Conservation (phyloP, 2,888 invertebrate genomes). For the Creontiades dilutus region DNA sequence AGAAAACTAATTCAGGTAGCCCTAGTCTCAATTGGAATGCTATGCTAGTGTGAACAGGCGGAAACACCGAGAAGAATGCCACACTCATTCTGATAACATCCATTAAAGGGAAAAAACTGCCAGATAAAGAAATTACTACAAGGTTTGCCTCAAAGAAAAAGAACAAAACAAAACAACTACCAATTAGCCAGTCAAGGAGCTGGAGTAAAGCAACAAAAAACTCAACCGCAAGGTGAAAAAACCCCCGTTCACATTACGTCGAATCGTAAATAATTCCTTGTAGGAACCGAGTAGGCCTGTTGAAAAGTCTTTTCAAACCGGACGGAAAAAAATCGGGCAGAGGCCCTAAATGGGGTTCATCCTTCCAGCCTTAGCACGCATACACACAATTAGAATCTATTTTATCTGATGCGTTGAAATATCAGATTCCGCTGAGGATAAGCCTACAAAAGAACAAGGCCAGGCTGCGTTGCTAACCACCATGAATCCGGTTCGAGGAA, state of each 20-base stretch:
- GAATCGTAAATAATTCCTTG: conserved; percentile 8
- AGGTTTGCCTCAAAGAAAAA: no score
- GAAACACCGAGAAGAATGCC: no score
- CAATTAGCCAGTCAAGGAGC: neutral
- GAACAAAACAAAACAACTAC: neutral
- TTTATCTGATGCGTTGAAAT: conserved; percentile 62
- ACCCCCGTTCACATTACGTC: neutral
- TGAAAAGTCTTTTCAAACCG: neutral
- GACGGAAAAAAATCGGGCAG: conserved; percentile 19
- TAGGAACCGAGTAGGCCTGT: neutral
- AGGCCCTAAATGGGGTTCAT: conserved; percentile 30
- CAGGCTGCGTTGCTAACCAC: conserved; percentile 36
- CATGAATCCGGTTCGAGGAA: conserved; percentile 50
- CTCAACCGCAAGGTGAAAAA: neutral
- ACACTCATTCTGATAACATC: no score
- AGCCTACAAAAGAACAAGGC: conserved; percentile 47
- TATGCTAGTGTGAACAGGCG: no score
- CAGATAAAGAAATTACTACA: no score
- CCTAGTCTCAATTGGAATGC: no score
- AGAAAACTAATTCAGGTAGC: no score
- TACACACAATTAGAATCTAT: conserved; percentile 60
- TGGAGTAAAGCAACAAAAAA: neutral
- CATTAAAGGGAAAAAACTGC: no score
- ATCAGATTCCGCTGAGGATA: conserved; percentile 44
- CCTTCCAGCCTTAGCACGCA: conserved; percentile 10